Percentiles rank a stretch among this genome's conserved stretches.
Evolutionary conservation across 2,888 invertebrate genomes (phyloP).

Genomic region (Anarsia innoxiella): DNA sequence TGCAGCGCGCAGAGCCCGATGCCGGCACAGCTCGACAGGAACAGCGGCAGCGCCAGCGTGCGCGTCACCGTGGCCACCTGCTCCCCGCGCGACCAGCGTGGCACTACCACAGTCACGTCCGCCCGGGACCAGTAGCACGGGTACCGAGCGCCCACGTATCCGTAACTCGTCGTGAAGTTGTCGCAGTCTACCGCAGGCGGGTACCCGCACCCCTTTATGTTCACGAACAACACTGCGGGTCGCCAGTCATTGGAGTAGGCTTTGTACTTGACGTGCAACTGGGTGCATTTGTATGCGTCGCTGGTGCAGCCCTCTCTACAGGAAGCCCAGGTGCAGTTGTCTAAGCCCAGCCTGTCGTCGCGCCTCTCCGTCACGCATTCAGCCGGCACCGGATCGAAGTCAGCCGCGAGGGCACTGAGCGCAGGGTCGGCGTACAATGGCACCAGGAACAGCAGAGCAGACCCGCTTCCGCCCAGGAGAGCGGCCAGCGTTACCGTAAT

Average conservation of each 20-base stretch:
- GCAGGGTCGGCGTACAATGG: constrained; percentile 71
- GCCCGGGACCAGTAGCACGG: constrained; percentile 83
- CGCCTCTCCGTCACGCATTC: constrained; percentile 82
- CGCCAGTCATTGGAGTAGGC: constrained; percentile 64
- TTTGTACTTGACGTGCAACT: constrained; percentile 79
- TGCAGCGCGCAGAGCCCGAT: constrained; percentile 90
- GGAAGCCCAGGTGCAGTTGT: constrained; percentile 87
- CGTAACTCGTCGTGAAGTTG: constrained; percentile 83
- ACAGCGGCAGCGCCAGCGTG: constrained; percentile 89
- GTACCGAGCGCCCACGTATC: constrained; percentile 79
- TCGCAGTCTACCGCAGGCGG: constrained; percentile 85
- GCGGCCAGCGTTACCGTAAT: constrained; percentile 63
- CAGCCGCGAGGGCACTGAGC: constrained; percentile 79
- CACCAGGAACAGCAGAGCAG: constrained; percentile 66
- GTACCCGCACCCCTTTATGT: constrained; percentile 90
- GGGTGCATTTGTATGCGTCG: constrained; percentile 82
- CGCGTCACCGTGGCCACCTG: constrained; percentile 88
- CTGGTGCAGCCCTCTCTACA: constrained; percentile 88
- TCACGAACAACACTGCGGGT: constrained; percentile 81
- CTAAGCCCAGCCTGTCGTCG: constrained; percentile 82
- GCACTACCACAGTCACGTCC: constrained; percentile 87
- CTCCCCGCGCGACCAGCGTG: constrained; percentile 87
- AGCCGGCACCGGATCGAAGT: constrained; percentile 83
- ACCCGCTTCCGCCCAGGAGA: constrained; percentile 59
- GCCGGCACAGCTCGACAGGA: constrained; percentile 88